Percentiles rank a stretch among this genome's conserved stretches.
Conservation (phyloP, 2,888 invertebrate species). For the Hydriomena furcata region DNA sequence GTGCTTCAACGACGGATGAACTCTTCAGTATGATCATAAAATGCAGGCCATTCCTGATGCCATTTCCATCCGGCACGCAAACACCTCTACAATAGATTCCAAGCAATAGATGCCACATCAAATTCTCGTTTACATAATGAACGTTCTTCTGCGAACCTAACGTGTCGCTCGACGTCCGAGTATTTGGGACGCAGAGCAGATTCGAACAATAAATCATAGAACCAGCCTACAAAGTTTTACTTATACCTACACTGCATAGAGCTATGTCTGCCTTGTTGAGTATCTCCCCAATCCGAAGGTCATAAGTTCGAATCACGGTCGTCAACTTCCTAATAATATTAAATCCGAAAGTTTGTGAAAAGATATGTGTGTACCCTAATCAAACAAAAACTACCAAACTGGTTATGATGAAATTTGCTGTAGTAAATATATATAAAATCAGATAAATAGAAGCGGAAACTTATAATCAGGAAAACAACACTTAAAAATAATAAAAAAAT, state of each 20-base stretch:
- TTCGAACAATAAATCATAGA: constrained; percentile 15
- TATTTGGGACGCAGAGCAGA: constrained; percentile 28
- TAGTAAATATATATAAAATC: too few relatives aligned
- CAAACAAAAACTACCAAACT: too few relatives aligned
- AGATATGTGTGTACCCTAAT: too few relatives aligned
- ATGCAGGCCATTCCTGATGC: constrained; percentile 15
- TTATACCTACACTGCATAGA: not conserved
- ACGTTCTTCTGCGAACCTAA: constrained; percentile 24
- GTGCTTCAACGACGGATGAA: not conserved
- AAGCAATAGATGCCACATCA: constrained; percentile 28
- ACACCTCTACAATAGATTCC: constrained; percentile 24
- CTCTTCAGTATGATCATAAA: constrained; percentile 11
- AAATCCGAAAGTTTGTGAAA: too few relatives aligned
- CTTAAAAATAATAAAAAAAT: too few relatives aligned
- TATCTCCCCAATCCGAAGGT: too few relatives aligned
- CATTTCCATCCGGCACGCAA: constrained; percentile 10
- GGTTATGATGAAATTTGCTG: too few relatives aligned
- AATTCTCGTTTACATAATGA: constrained; percentile 35
- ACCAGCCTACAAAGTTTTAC: not conserved
- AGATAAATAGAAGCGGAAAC: too few relatives aligned
- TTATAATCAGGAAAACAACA: too few relatives aligned
- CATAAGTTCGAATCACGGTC: too few relatives aligned
- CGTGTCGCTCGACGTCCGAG: constrained; percentile 24
- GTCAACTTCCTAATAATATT: too few relatives aligned
- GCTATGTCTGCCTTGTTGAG: too few relatives aligned